Evolutionary conservation across 2,797 vertebrate species (phyloP), one percentile per base, ranked within the genome.

Genomic region (Cephalopachus bancanus): DNA sequence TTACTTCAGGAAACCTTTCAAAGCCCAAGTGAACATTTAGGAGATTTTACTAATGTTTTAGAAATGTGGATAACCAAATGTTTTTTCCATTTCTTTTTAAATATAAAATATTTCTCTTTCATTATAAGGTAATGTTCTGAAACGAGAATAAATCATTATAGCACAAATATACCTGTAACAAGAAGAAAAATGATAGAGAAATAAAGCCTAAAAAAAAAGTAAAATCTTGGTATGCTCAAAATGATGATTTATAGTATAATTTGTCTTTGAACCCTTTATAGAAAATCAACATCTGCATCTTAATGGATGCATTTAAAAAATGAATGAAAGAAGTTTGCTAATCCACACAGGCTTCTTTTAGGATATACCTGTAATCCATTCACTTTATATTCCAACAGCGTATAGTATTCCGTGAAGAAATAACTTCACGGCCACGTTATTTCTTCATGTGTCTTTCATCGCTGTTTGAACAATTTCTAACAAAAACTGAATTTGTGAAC

Each of bases 211-310:
- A 30, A 84, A 95, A 96, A 91, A 67, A 59, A 81, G 75, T 90
- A 96, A 97, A 78, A 59, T 16, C 59, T 92, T 55, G 71, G 59
- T 91, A 67, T 12, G 12, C 0, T 97, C 76, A 69, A 85, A 97
- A 97, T 62, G 2, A 72, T 97, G 20, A 98, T 98, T 97, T 95
- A 96, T 95, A 91, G 76, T 20, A 78, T 44, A 93, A 92, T 96
- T 97, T 79, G 74, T 97, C 95, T 96, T 93, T 71, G 87, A 87
- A 62, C 19, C 17, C 49, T 96, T 96, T 94, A 83, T 2, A 96
- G 96, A 96, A 97, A 97, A 97, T 91, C 96, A 97, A 93, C 98
- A 97, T 78, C 92, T 97, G 89, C 62, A 91, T 97, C 57, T 95
- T 90, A 94, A 97, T 78, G 94, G 97, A 94, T 51, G 7, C 33